These are phyloP conservation scores for Formicarius rufipectus DNA, from an alignment of 2,113 vertebrate genomes.

Conservation along the genomic window DNA sequence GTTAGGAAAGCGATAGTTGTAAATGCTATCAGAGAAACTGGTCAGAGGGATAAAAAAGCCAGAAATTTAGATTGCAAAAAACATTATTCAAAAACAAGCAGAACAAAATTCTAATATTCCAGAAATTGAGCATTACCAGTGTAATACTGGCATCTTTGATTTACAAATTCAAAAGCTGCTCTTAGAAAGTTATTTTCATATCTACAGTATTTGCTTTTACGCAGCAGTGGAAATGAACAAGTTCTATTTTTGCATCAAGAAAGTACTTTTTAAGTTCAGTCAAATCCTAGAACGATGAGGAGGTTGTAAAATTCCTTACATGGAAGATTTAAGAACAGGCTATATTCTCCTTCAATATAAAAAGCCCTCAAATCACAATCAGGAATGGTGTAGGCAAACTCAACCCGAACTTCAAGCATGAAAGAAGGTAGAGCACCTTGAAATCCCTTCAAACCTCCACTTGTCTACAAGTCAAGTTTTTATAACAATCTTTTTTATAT, in stretches of 20 bases:
- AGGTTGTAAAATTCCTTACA: neutral
- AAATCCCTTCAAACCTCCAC: neutral
- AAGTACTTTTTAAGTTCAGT: neutral
- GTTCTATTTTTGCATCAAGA: neutral
- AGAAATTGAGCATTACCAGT: neutral
- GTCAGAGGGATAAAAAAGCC: neutral
- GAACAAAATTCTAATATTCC: neutral
- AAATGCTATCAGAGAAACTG: constrained; percentile 96
- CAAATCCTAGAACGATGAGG: neutral
- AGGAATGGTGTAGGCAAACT: neutral
- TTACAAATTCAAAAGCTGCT: neutral
- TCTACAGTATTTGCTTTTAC: neutral
- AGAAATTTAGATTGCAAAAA: neutral
- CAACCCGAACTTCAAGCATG: neutral
- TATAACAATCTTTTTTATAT: neutral
- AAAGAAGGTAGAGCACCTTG: neutral
- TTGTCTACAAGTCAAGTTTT: neutral
- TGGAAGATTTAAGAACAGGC: neutral
- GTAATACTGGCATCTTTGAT: neutral
- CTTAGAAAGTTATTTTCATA: neutral
- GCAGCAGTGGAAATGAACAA: neutral
- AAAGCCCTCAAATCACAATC: neutral
- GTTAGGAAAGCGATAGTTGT: constrained; percentile 89
- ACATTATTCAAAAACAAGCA: neutral
- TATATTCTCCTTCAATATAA: neutral